Base-by-base conservation (phyloP, 2,888 invertebrate genomes). In the Prosopocoilus inquinatus region DNA sequence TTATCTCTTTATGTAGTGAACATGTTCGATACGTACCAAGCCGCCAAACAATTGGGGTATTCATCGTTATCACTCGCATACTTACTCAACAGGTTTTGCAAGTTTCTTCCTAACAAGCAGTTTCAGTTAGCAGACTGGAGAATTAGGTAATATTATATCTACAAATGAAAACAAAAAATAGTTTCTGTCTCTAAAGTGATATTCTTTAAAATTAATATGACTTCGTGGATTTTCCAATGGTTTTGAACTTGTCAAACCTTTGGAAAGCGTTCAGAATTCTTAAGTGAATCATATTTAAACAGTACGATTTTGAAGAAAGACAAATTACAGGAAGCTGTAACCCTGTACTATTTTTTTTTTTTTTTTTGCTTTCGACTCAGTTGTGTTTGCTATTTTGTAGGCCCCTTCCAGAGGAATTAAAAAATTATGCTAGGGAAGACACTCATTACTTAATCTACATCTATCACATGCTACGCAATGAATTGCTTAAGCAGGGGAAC, bases 91-190 rank as follows among this genome's bases (percentile, higher is more conserved):
- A 81, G 81, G 49, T 96, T 91, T 74, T 94, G 96, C 71, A 76
- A 84, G 41, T 79, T 95, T 15, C 81, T 86, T 55, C 85, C 90
- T 0, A 89, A 98, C 71, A 99, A 99, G 76, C 87, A 89, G 59
- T 94, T 89, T 74, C 98, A 97, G 74, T 77, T 95, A 54, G 96
- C 97, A 0, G 96, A 97, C 77, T 97, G 96, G 96, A 85, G 96
- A 60, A 89, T 94, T 56, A 82, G 90, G 84, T 84, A 70, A 41
- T 49, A 44, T 50, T 52, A 43, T 13, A n/a, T n/a, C n/a, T n/a
- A n/a, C n/a, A n/a, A n/a, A n/a, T n/a, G n/a, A n/a, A n/a, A n/a
- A n/a, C n/a, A n/a, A n/a, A n/a, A n/a, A n/a, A n/a, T n/a, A n/a
- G n/a, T n/a, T n/a, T n/a, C n/a, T n/a, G n/a, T n/a, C n/a, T n/a